Percentiles rank a stretch among this genome's conserved stretches.
phyloP scores from a whole-genome alignment of 2,888 invertebrate genomes.

The Lasioglossum oenotherae region DNA sequence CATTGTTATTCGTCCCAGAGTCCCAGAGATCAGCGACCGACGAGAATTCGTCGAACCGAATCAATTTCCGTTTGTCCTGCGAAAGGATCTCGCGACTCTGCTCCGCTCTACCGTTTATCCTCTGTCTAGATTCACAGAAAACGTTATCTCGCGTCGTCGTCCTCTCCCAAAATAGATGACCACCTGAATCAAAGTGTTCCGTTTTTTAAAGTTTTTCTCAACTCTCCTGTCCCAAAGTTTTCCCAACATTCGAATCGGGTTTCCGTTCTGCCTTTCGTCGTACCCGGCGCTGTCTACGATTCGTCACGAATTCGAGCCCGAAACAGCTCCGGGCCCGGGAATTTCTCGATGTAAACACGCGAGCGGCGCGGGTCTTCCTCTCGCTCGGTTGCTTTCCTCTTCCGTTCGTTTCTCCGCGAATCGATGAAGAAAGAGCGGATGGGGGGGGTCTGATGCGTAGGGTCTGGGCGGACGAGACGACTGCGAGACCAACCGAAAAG shows the following conservation, averaged over 20 bases:
- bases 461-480: neutral
- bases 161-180: neutral
- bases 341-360: conserved; percentile 45
- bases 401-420: neutral
- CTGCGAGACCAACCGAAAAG: neutral
- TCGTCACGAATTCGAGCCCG: neutral
- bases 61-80: conserved; percentile 58
- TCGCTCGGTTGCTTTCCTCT: conserved; percentile 7
- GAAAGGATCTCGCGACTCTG: neutral
- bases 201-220: neutral
- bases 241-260: neutral
- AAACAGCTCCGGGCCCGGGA: conserved; percentile 31
- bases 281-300: neutral
- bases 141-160: neutral
- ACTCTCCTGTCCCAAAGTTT: neutral
- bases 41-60: conserved; percentile 57
- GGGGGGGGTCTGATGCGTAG: neutral
- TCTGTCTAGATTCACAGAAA: neutral
- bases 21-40: conserved; percentile 43
- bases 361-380: conserved; percentile 4
- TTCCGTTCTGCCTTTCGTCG: neutral
- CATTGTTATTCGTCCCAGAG: conserved; percentile 75
- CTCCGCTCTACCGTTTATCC: neutral
- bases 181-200: neutral
- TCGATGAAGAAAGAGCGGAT: neutral